phyloP scores from a whole-genome alignment of 2,888 invertebrate species.

The Oegoconia quadripuncta region DNA sequence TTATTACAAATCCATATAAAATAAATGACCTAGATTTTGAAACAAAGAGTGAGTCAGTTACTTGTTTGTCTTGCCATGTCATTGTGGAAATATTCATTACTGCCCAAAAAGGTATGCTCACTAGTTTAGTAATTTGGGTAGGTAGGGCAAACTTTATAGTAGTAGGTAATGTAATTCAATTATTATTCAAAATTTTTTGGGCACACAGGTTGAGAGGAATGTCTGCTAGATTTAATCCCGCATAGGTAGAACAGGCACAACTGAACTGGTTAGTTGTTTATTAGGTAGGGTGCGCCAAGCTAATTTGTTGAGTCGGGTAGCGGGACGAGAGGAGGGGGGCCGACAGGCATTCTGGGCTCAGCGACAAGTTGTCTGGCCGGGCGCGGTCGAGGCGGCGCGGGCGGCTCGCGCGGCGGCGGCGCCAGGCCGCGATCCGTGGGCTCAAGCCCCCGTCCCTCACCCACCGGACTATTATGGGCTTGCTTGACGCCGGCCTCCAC shows the following conservation, averaged over 20 bases:
- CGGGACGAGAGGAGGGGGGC: conserved; percentile 27
- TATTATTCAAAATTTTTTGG: no score
- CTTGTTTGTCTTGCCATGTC: conserved; percentile 39
- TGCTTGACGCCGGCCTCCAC: conserved; percentile 40
- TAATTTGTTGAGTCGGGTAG: conserved; percentile 38
- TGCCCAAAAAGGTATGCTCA: no score
- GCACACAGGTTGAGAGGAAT: not conserved
- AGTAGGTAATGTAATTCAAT: no score
- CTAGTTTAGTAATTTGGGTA: no score
- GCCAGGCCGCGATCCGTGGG: conserved; percentile 30
- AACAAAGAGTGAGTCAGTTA: conserved; percentile 66
- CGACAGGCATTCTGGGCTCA: conserved; percentile 38
- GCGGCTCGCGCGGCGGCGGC: conserved; percentile 32
- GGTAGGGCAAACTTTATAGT: no score
- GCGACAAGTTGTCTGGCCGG: conserved; percentile 77
- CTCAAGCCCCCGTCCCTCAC: conserved; percentile 42
- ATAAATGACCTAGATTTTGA: conserved; percentile 58
- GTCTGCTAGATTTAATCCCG: conserved; percentile 21
- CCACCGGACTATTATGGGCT: conserved; percentile 40
- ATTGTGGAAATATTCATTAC: conserved; percentile 47
- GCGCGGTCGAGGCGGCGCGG: no score
- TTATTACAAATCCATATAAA: conserved; percentile 52
- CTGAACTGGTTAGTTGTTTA: conserved; percentile 36
- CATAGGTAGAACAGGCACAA: no score
- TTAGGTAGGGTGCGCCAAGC: conserved; percentile 52